Percentiles rank a stretch among this genome's conserved stretches.
Evolutionary conservation across 2,113 vertebrate species (phyloP).

Genomic region (Coptodon bakossiorum): DNA sequence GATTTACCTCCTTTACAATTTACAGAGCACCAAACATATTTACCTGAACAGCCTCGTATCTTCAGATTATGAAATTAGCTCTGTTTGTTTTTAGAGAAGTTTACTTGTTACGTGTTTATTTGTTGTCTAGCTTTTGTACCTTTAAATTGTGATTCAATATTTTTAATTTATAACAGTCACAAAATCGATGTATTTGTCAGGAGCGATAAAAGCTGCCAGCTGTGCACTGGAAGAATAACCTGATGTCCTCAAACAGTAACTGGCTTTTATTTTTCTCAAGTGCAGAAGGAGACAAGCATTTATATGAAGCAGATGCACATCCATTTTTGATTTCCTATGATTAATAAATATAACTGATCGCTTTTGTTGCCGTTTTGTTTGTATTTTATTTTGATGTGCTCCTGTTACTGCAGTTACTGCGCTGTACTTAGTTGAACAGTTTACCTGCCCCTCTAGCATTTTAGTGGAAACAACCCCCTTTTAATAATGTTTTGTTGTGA

Average conservation of each 20-base stretch:
- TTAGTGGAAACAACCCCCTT: rapidly evolving
- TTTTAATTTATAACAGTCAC: not conserved
- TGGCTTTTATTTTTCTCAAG: not conserved
- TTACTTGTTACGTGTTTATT: not conserved
- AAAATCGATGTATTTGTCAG: not conserved
- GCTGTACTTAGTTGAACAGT: not conserved
- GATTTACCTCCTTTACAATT: not conserved
- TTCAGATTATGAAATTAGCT: not conserved
- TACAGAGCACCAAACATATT: not conserved
- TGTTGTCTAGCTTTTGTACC: not conserved
- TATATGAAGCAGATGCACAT: not conserved
- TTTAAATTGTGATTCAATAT: not conserved
- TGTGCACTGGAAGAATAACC: not conserved
- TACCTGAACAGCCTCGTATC: not conserved
- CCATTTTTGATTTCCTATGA: not conserved
- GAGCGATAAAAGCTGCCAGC: not conserved
- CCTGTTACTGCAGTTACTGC: not conserved
- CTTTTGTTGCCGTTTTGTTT: not conserved
- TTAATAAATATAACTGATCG: not conserved
- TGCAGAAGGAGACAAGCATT: rapidly evolving
- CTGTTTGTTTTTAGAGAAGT: not conserved
- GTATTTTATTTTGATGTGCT: not conserved
- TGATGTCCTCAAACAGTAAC: not conserved
- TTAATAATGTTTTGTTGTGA: not conserved
- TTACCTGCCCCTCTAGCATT: not conserved